These are phyloP conservation scores for Erynnis tages DNA, from an alignment of 2,888 invertebrate genomes.

Conservation along the genomic window DNA sequence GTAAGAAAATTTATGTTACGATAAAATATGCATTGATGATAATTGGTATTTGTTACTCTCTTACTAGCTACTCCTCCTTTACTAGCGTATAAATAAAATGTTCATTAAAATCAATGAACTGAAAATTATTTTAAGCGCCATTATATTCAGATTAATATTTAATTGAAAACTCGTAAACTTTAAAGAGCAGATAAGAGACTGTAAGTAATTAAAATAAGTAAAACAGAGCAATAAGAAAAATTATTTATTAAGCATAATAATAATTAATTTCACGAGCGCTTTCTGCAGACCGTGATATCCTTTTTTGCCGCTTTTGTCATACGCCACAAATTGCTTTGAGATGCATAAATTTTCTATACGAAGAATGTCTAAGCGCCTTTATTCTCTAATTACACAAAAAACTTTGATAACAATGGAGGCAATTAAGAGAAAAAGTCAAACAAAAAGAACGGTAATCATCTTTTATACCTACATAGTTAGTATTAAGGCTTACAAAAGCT, in stretches of 20 bases:
- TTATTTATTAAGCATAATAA: not conserved
- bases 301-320: conserved; percentile 2
- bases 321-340: conserved; percentile 3
- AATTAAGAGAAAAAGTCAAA: conserved; percentile 41
- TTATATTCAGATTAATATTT: too few relatives aligned
- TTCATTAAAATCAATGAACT: not conserved
- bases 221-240: not conserved
- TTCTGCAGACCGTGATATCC: not conserved
- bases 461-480: conserved; percentile 48
- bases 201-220: too few relatives aligned
- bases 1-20: conserved; percentile 24
- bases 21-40: conserved; percentile 19
- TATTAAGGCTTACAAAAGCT: conserved; percentile 43
- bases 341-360: conserved; percentile 3
- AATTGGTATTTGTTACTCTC: conserved; percentile 7
- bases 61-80: too few relatives aligned
- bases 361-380: conserved; percentile 35
- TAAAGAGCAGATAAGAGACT: too few relatives aligned
- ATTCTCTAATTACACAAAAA: conserved; percentile 49
- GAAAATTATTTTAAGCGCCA: too few relatives aligned
- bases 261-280: not conserved
- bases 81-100: not conserved
- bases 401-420: conserved; percentile 46
- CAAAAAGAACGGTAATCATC: conserved; percentile 50
- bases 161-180: too few relatives aligned